Percentiles rank a stretch among this genome's conserved stretches.
phyloP scores from a whole-genome alignment of 2,797 vertebrate species.

The Tragopan temminckii region DNA sequence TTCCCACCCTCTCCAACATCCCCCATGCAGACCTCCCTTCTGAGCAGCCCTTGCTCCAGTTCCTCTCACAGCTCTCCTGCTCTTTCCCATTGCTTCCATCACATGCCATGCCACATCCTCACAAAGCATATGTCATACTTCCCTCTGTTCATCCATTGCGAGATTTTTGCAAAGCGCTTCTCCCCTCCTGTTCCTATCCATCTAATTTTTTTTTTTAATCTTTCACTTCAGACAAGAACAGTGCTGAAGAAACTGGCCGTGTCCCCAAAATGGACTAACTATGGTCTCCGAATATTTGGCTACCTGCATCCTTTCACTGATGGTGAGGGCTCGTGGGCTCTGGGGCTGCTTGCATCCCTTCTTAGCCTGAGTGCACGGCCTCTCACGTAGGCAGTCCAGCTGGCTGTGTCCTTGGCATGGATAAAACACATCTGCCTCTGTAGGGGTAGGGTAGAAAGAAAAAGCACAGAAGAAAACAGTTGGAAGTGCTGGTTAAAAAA shows the following conservation, averaged over 20 bases:
- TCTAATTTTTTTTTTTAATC: neutral
- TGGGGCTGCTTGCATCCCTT: accelerated
- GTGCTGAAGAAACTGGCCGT: constrained; percentile 91
- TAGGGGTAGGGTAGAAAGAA: neutral
- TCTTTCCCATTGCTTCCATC: neutral
- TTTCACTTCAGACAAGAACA: constrained; percentile 84
- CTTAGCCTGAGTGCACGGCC: accelerated
- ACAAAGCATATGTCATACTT: neutral
- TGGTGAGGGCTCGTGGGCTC: constrained; percentile 79
- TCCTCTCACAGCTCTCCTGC: neutral
- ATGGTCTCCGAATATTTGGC: constrained; percentile 95
- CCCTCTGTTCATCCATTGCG: neutral
- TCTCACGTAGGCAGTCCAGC: accelerated
- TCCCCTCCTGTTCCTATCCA: neutral
- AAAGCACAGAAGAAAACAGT: neutral
- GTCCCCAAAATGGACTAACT: constrained; percentile 92
- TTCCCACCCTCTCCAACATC: neutral
- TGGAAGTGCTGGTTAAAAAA: neutral
- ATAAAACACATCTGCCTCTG: neutral
- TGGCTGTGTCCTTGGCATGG: neutral
- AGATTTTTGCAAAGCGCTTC: neutral
- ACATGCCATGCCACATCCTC: accelerated
- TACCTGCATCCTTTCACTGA: constrained; percentile 90
- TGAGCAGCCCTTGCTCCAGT: neutral
- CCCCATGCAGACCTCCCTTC: neutral